phyloP scores from a whole-genome alignment of 2,888 invertebrate species.

The Gibbula magus region DNA sequence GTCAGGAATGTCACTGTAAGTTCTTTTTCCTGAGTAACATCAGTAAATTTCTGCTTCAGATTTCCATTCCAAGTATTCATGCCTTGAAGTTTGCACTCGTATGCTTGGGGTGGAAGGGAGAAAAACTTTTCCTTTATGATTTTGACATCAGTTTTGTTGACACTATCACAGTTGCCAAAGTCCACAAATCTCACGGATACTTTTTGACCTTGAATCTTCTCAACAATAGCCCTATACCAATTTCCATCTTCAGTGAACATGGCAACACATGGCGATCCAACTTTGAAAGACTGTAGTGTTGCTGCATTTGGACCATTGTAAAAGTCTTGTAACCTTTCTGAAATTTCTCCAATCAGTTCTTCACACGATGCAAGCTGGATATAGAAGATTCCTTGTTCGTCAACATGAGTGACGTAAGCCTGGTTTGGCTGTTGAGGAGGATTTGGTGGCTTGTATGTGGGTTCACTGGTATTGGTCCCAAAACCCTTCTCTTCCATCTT shows the following conservation, averaged over 20 bases:
- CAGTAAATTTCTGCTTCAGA: conserved; percentile 16
- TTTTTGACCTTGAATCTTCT: conserved; percentile 75
- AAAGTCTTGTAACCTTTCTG: conserved; percentile 38
- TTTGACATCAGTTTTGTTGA: conserved; percentile 12
- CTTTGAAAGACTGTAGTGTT: background rate
- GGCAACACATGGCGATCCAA: conserved; percentile 78
- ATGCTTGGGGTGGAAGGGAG: conserved; percentile 14
- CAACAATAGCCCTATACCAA: conserved; percentile 83
- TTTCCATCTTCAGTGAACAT: conserved; percentile 79
- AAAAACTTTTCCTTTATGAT: conserved; percentile 25
- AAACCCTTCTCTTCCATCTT: conserved; percentile 23
- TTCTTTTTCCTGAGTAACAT: conserved; percentile 21
- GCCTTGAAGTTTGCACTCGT: conserved; percentile 22
- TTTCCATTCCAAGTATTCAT: background rate
- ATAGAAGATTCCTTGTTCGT: conserved; percentile 56
- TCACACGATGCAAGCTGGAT: conserved; percentile 48
- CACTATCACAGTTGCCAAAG: conserved; percentile 77
- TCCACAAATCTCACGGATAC: conserved; percentile 81
- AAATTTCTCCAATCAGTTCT: conserved; percentile 41
- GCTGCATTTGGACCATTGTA: background rate
- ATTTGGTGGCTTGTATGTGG: conserved; percentile 18
- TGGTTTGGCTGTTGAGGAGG: conserved; percentile 27
- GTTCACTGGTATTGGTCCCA: background rate
- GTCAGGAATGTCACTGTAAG: conserved; percentile 14
- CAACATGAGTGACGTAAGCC: conserved; percentile 45